These are phyloP conservation scores for Salvelinus namaycush DNA, from an alignment of 2,113 vertebrate genomes.

Conservation along the genomic window DNA sequence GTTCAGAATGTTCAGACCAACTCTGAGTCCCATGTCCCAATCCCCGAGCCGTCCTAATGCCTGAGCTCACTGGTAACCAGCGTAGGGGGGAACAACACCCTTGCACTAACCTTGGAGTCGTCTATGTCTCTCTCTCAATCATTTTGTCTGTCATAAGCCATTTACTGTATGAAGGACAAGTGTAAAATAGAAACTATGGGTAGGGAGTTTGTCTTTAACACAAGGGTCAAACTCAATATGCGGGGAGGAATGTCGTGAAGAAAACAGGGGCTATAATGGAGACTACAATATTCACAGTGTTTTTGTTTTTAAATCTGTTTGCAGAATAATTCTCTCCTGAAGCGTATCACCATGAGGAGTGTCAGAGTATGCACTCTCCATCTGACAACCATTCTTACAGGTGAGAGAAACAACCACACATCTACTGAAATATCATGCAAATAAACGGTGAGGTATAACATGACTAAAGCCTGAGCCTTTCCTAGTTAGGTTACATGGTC, in stretches of 20 bases:
- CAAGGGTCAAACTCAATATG: background rate
- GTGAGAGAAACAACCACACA: slow-evolving; percentile 45
- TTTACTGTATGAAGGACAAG: background rate
- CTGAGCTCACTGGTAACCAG: background rate
- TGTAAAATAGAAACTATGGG: background rate
- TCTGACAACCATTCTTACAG: slow-evolving; percentile 53
- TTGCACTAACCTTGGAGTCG: background rate
- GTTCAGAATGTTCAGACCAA: background rate
- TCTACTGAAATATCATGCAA: background rate
- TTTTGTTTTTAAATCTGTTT: slow-evolving; percentile 26
- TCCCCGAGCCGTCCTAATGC: background rate
- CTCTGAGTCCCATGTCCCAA: background rate
- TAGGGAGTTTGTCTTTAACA: background rate
- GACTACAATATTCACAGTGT: background rate
- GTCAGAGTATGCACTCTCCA: slow-evolving; percentile 32
- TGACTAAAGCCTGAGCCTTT: background rate
- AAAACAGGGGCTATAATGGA: background rate
- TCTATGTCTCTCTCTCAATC: background rate
- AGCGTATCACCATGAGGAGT: slow-evolving; percentile 55
- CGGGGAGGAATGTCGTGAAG: background rate
- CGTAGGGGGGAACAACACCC: background rate
- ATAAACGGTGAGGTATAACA: background rate
- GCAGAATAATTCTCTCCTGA: slow-evolving; percentile 18
- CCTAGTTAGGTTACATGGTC: background rate
- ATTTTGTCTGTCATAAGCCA: background rate